A percentile compares a stretch with the other conserved stretches of the same genome.
Conservation (phyloP, 2,113 vertebrate species). For the Nothoprocta pentlandii region DNA sequence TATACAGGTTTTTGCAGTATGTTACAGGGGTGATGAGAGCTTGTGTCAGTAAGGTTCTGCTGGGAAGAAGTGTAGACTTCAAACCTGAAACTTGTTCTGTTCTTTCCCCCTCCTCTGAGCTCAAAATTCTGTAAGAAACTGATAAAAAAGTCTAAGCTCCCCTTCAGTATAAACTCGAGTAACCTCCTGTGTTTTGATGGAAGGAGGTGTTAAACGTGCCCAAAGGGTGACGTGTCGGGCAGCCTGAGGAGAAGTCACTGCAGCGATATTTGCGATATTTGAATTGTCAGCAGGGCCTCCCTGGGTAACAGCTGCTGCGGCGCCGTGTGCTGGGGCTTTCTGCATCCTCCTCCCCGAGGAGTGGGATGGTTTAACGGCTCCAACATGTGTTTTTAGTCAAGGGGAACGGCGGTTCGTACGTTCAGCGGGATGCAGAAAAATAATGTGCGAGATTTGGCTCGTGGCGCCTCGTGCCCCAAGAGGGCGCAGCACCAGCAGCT, state of each 20-base stretch:
- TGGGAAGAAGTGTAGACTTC: not conserved
- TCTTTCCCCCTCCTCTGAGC: not conserved
- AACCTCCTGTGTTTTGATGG: not conserved
- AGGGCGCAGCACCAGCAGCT: not conserved
- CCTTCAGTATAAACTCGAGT: not conserved
- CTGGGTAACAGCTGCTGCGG: slow-evolving; percentile 1
- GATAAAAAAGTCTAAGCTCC: not conserved
- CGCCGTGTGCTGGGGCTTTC: slow-evolving; percentile 14
- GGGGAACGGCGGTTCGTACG: not conserved
- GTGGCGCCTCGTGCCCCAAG: not conserved
- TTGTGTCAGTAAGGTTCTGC: not conserved
- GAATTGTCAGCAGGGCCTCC: not conserved
- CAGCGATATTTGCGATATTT: not conserved
- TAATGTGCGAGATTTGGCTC: not conserved
- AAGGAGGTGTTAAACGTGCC: not conserved
- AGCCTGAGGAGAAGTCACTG: not conserved
- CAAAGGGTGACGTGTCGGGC: not conserved
- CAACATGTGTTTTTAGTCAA: slow-evolving; percentile 18
- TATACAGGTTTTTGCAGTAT: not conserved
- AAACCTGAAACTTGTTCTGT: accelerated
- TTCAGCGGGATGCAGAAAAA: slow-evolving; percentile 24
- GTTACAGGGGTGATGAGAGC: not conserved
- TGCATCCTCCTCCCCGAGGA: slow-evolving; percentile 27
- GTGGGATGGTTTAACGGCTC: slow-evolving; percentile 29
- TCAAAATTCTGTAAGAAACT: not conserved